Conservation (phyloP, 1,140 invertebrate species). For the Aphelinus atriplicis region DNA sequence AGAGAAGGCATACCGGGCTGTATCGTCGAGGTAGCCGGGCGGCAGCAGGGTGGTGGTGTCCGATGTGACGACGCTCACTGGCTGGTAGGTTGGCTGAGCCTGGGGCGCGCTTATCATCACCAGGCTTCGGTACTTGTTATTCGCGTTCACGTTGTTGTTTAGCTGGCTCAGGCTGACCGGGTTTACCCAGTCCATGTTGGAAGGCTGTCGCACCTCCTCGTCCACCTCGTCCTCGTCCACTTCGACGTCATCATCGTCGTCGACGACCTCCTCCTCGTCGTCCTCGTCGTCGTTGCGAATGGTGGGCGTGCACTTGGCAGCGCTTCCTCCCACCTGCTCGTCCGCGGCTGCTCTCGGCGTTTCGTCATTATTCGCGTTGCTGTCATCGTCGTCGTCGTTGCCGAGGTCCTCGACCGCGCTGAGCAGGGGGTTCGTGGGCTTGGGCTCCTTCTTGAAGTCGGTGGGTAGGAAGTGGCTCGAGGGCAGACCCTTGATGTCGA, state of each 20-base stretch:
- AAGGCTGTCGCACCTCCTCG: conserved; percentile 45
- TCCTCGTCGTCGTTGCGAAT: conserved; percentile 7
- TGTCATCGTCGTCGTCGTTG: conserved; percentile 28
- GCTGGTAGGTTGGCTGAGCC: conserved; percentile 68
- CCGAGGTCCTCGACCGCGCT: conserved; percentile 21
- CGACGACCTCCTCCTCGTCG: not conserved
- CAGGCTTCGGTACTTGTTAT: conserved; percentile 82
- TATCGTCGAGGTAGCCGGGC: conserved; percentile 33
- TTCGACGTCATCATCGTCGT: not conserved
- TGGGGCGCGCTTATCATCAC: conserved; percentile 85
- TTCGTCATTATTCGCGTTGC: not conserved
- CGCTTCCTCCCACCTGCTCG: conserved; percentile 65
- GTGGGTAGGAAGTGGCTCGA: conserved; percentile 39
- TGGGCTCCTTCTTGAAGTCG: conserved; percentile 11
- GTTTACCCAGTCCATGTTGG: not conserved
- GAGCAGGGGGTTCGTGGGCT: conserved; percentile 27
- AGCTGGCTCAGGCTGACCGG: not conserved
- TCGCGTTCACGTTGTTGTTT: conserved; percentile 43
- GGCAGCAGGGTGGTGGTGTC: conserved; percentile 77
- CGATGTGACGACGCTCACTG: conserved; percentile 76
- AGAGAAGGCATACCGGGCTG: no score
- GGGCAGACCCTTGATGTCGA: conserved; percentile 42
- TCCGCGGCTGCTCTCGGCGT: conserved; percentile 61
- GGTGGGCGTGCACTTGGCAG: conserved; percentile 61
- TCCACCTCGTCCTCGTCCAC: not conserved